Percentiles rank a stretch among this genome's conserved stretches.
These are phyloP conservation scores for Hippopotamyrus pictus DNA, from an alignment of 2,797 vertebrate species.

Conservation along the genomic window DNA sequence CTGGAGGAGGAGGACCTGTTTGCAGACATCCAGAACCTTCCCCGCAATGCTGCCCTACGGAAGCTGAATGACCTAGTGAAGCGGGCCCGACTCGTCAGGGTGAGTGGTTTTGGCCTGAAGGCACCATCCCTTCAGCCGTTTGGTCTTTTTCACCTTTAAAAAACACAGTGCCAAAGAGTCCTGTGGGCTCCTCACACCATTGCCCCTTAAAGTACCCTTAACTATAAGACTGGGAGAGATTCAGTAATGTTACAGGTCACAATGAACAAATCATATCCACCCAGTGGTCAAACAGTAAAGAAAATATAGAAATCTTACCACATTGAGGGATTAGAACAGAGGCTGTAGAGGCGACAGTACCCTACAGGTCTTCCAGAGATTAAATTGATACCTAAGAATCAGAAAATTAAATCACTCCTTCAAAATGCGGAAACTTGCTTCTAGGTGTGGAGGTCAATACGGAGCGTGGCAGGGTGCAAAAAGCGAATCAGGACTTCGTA, in stretches of 20 bases:
- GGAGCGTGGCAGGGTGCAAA: background rate
- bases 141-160: background rate
- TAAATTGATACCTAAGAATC: background rate
- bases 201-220: background rate
- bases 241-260: background rate
- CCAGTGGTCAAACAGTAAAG: background rate
- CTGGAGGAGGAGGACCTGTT: conserved; percentile 89
- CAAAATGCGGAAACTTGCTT: background rate
- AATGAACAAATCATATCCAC: background rate
- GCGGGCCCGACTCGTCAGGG: conserved; percentile 81
- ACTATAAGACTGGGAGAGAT: background rate
- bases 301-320: background rate
- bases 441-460: background rate
- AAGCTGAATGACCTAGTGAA: conserved; percentile 92
- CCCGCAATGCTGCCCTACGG: conserved; percentile 78
- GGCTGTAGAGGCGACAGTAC: background rate
- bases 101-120: conserved; percentile 44
- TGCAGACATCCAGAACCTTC: conserved; percentile 83
- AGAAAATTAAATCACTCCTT: background rate
- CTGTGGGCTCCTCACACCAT: background rate
- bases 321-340: background rate
- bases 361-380: background rate
- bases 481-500: background rate
- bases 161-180: background rate
- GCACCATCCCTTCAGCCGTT: background rate